Base-by-base conservation (phyloP, 2,797 vertebrate genomes). In the Anguilla obscura region DNA sequence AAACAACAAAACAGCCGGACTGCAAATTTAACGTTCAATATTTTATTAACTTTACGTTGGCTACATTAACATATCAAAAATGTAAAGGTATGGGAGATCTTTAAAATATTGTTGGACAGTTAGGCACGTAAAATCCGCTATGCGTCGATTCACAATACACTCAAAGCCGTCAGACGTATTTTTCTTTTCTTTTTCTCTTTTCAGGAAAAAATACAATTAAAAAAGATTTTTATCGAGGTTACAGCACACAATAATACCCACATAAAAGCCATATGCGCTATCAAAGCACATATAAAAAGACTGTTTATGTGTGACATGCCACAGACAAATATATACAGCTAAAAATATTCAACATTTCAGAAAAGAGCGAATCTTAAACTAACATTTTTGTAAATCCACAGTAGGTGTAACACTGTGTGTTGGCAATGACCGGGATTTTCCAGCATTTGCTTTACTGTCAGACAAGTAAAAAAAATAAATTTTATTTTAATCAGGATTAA, bases 21-120 rank as follows among this genome's bases (percentile, higher is more conserved):
- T 54, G 83, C 52, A 84, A 84, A 54, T 54, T 30, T 84, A 2
- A n/a, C 91, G 94, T 94, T 80, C 90, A 87, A 90, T 89, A 85
- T 95, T 88, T 96, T 96, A 96, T 96, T 97, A 94, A 94, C 93
- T 93, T 90, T 95, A 97, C 94, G 90, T 96, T 14, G 30, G 10
- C 14, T 21, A 96, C 96, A 96, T 94, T 95, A 96, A 96, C 85
- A 96, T 96, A 96, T 96, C 87, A 96, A 96, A 96, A 95, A 91
- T 88, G 92, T 87, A 1, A 94, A 96, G 94, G 90, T 66, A 94
- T 89, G 60, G 30, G 80, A 24, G 60, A 88, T 86, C 89, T 93
- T 93, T 92, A 92, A 85, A 86, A 93, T 89, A 93, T 93, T 83
- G 86, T 93, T 91, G 91, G 94, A 94, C 94, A 92, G 89, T 91